Conservation (phyloP, 1,140 invertebrate genomes). For the Anoplolepis gracilipes region DNA sequence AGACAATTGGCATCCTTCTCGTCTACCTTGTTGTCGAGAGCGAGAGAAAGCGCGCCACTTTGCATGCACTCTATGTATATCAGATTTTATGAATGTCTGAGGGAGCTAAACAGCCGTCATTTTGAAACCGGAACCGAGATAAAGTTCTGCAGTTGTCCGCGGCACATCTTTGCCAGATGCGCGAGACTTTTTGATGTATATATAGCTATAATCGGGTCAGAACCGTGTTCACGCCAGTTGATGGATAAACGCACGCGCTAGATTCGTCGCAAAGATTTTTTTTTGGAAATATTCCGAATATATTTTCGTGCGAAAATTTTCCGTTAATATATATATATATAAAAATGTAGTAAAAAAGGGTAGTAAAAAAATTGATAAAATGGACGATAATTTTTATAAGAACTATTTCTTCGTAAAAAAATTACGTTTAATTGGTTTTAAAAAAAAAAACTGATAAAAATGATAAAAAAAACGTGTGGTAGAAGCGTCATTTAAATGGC, state of each 20-base stretch:
- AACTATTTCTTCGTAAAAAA: background rate
- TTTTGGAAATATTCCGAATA: background rate
- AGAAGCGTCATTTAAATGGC: background rate
- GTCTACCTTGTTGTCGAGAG: background rate
- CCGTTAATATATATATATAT: background rate
- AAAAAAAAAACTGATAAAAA: too few relatives aligned
- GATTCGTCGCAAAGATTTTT: background rate
- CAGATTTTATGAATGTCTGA: conserved; percentile 44
- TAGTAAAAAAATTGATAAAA: background rate
- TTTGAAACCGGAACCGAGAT: conserved; percentile 56
- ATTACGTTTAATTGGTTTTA: too few relatives aligned
- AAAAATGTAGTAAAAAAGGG: background rate
- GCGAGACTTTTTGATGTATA: conserved; percentile 46
- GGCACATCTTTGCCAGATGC: conserved; percentile 52
- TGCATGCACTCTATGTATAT: background rate
- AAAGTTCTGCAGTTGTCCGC: conserved; percentile 45
- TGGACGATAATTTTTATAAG: too few relatives aligned
- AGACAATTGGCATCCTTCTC: background rate
- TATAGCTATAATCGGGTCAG: conserved; percentile 46
- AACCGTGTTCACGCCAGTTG: conserved; percentile 1
- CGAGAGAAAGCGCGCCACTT: conserved; percentile 54
- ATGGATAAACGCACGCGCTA: background rate
- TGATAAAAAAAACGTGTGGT: too few relatives aligned
- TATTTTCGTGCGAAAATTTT: too few relatives aligned
- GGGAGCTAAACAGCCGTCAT: conserved; percentile 48